Conservation (phyloP, 2,888 invertebrate species). For the Eupithecia subfuscata region DNA sequence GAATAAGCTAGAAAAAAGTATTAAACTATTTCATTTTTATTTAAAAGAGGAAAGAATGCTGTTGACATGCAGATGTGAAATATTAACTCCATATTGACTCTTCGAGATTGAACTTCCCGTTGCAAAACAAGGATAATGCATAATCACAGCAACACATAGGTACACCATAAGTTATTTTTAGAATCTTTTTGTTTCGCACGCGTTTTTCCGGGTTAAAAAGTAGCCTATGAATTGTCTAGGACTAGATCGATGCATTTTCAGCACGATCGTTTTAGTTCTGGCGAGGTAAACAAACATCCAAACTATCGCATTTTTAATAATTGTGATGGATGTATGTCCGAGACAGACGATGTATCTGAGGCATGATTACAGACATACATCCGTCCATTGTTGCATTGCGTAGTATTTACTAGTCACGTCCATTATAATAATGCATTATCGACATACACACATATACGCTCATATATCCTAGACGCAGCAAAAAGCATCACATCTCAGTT, state of each 20-base stretch:
- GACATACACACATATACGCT: constrained; percentile 8
- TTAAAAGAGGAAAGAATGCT: background rate
- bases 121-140: background rate
- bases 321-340: background rate
- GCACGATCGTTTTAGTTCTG: background rate
- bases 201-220: background rate
- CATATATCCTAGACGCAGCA: background rate
- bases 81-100: too few species aligned
- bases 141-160: background rate
- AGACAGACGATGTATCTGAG: constrained; percentile 42
- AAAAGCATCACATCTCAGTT: background rate
- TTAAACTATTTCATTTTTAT: background rate
- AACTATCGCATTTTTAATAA: background rate
- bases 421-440: constrained; percentile 15
- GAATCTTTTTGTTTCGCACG: background rate
- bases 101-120: background rate
- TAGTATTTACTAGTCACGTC: constrained; percentile 38
- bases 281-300: background rate
- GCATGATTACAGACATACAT: constrained; percentile 58
- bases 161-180: background rate
- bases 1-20: background rate
- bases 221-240: background rate
- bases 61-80: background rate
- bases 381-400: constrained; percentile 59
- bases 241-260: background rate